Base-by-base conservation (phyloP, 2,888 invertebrate species). In the Diarsia brunnea region DNA sequence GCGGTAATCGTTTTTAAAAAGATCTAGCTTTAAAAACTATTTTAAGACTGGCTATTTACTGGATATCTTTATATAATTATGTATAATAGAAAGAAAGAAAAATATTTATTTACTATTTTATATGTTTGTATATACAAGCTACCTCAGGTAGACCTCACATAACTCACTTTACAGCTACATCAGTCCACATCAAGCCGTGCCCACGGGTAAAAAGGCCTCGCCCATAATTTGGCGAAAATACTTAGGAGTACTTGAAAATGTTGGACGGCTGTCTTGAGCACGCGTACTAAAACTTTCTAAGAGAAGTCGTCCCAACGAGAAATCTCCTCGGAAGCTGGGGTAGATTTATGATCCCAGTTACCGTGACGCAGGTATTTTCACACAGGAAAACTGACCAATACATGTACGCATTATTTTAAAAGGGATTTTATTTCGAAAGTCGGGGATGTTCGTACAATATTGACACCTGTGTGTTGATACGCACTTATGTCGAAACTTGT, bases 271-370 rank as follows among this genome's bases (percentile, higher is more conserved):
- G 94, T 93, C 93, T 91, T 74, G 89, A 93, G 92, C 93, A 93
- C 92, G 91, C 92, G 91, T 91, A 90, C 92, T 92, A 91, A 93
- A 95, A 94, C 90, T 95, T 94, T 93, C 87, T 88, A 88, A 90
- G 92, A 91, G 90, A 90, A 89, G 90, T 90, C 90, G 91, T 88
- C 90, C 91, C 91, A 85, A 92, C 90, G 93, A 93, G 93, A 93
- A 94, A 94, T 94, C 94, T 94, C 93, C 94, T 93, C 93, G 93
- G 93, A 94, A 95, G 91, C 93, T 91, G 89, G 87, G 85, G 70
- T 85, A 94, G 95, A 95, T 95, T 95, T 95, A 96, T 95, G 91
- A 91, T 87, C 90, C 91, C 92, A 92, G 94, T 95, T 95, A 94
- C 91, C 92, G 92, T 92, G 93, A 94, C 94, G 92, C 93, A 95